These are phyloP conservation scores for Philopotamus ludificatus DNA, from an alignment of 1,140 invertebrate genomes.

Conservation along the genomic window DNA sequence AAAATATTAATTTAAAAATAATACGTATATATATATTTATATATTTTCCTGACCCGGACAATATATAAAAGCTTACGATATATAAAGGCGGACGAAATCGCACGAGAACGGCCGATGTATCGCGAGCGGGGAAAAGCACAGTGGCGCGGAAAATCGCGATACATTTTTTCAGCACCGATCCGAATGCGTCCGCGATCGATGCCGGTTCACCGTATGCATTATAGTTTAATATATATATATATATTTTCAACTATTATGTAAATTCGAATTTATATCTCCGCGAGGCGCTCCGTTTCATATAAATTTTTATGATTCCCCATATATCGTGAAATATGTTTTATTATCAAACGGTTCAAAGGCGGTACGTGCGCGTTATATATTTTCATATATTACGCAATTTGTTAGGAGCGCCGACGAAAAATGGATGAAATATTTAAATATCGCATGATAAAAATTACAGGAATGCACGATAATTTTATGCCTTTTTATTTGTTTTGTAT, in stretches of 20 bases:
- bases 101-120: constrained; percentile 11
- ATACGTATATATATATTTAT: constrained; percentile 2
- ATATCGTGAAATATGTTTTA: constrained; percentile 41
- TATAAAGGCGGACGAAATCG: not conserved
- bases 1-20: not conserved
- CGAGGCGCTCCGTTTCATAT: constrained; percentile 16
- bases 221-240: too few relatives aligned
- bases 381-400: not conserved
- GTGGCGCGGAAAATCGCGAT: too few relatives aligned
- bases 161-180: too few relatives aligned
- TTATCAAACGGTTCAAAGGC: constrained; percentile 31
- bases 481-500: too few relatives aligned
- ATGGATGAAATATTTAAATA: too few relatives aligned
- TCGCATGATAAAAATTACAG: too few relatives aligned
- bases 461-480: too few relatives aligned
- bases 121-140: too few relatives aligned
- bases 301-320: constrained; percentile 40
- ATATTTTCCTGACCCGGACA: constrained; percentile 41
- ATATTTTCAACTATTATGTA: too few relatives aligned
- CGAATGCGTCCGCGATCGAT: too few relatives aligned
- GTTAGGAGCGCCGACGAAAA: not conserved
- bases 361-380: constrained; percentile 7
- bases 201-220: too few relatives aligned
- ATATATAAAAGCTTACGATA: constrained; percentile 33
- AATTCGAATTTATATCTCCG: too few relatives aligned